Percentiles rank a stretch among this genome's conserved stretches.
Evolutionary conservation across 2,888 invertebrate genomes (phyloP).

Genomic region (Brenthis daphne): DNA sequence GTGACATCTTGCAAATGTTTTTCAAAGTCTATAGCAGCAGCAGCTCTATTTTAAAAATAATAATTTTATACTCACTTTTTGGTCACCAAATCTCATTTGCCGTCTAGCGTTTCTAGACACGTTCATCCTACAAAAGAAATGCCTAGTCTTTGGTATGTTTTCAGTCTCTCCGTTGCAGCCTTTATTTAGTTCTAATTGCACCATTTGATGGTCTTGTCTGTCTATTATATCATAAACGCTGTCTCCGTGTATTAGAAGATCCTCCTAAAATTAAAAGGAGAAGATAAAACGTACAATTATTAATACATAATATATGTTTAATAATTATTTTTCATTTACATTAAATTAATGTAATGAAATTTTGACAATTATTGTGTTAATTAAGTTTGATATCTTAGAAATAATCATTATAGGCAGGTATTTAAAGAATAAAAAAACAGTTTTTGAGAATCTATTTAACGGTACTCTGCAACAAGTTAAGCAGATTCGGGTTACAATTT

Average conservation of each 20-base stretch:
- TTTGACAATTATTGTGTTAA: no score
- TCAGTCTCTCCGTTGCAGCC: conserved; percentile 76
- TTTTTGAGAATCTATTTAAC: no score
- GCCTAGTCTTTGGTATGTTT: conserved; percentile 84
- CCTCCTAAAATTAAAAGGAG: conserved; percentile 86
- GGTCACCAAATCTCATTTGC: conserved; percentile 98
- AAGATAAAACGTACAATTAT: not conserved
- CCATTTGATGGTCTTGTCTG: conserved; percentile 98
- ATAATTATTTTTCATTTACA: not conserved
- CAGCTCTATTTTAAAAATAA: no score
- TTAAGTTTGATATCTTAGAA: not conserved
- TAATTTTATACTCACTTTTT: conserved; percentile 87
- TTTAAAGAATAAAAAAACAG: no score
- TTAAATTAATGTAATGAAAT: no score
- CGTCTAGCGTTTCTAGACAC: conserved; percentile 97
- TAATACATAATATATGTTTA: not conserved
- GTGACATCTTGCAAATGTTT: no score
- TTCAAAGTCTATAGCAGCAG: no score
- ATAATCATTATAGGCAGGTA: no score
- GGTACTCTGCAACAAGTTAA: no score
- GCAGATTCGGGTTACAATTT: no score
- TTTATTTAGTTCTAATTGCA: conserved; percentile 94
- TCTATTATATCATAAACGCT: conserved; percentile 99
- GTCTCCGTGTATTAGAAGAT: conserved; percentile 98
- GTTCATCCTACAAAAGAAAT: conserved; percentile 99